Evolutionary conservation across 2,888 invertebrate species (phyloP).

Genomic region (Endomychus coccineus): DNA sequence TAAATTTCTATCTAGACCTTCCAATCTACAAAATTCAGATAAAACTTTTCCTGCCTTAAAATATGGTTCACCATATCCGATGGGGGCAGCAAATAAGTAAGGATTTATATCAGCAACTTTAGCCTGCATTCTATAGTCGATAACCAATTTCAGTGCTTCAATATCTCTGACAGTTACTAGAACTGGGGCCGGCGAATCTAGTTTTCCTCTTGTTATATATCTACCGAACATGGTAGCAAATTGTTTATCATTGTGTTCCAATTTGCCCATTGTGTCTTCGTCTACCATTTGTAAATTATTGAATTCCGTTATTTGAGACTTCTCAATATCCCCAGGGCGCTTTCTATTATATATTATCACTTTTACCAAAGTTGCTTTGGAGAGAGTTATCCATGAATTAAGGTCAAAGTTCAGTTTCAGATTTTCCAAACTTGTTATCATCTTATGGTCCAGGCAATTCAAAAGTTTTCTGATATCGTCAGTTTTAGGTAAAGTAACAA

Average conservation of each 20-base stretch:
- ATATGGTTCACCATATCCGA: no score
- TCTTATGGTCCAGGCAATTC: no score
- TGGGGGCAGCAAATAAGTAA: background rate
- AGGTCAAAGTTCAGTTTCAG: no score
- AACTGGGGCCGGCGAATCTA: background rate
- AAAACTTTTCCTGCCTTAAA: no score
- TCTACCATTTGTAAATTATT: background rate
- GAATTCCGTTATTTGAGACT: background rate
- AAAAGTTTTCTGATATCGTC: no score
- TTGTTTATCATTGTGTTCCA: background rate
- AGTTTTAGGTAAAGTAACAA: no score
- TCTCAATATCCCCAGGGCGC: background rate
- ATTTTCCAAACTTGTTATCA: no score
- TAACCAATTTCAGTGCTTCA: background rate
- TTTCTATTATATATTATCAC: background rate
- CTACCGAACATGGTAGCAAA: background rate
- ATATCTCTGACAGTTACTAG: background rate
- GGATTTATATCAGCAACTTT: background rate
- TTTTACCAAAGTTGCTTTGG: no score
- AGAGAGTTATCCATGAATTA: no score
- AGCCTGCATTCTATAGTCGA: background rate
- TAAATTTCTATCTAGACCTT: no score
- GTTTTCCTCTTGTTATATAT: background rate
- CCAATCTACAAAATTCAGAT: no score
- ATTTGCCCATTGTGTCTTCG: background rate